Evolutionary conservation across 2,797 vertebrate species (phyloP), one percentile per base, ranked within the genome.

Genomic region (Sebastes miniatus): DNA sequence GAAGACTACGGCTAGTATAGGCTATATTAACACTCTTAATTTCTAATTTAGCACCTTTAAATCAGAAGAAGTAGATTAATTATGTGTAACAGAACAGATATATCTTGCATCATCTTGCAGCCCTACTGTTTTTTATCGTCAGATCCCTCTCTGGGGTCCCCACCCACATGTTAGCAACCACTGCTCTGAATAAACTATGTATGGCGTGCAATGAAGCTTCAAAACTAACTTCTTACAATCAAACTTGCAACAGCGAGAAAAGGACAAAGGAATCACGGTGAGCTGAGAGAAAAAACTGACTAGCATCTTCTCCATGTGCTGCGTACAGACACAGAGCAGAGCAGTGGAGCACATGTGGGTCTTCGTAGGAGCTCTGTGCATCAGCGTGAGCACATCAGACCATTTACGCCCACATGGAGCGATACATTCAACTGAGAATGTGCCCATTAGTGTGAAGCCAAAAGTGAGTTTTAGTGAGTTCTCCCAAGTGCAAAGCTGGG

Each of bases 321-420:
- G 27, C 5, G 1, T 24, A 72, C 57, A 83, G 71, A 56, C 39
- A 76, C n/a, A 74, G 61, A 77, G n/a, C 24, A 79, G 69, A 61
- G 76, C 85, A 89, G 65, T 34, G 50, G 69, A 85, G 87, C 83
- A 84, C 70, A 80, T 74, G 68, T 52, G 73, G 79, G 74, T 83
- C 80, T 81, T 76, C 5, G 27, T 58, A 72, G 76, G 75, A 91
- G 82, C 63, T 79, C 58, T 72, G 76, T 83, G 87, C 84, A 87
- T 81, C 72, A 74, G 81, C 50, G 31, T 52, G 84, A 89, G 58
- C 71, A 75, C 77, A 86, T 87, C 83, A 62, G 86, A 86, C 77
- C 81, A 80, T 83, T 90, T 83, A 85, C 84, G 43, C 87, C 87
- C 83, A 90, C 87, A 29, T 67, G 47, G 77, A 84, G 76, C 16